Conservation (phyloP, 1,140 invertebrate genomes). For the Megathymus violae region DNA sequence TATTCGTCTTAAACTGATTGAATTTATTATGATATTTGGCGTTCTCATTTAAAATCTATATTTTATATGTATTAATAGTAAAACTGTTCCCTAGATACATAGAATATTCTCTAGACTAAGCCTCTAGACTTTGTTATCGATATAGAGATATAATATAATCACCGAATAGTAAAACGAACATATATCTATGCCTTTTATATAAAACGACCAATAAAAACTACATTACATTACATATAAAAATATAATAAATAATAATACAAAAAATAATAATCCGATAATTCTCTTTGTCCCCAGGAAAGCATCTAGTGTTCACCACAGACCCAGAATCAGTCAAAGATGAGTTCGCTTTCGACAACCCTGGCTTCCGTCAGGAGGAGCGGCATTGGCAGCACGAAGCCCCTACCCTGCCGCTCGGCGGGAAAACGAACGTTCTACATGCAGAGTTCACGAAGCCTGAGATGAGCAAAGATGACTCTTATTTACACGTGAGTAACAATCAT, state of each 20-base stretch:
- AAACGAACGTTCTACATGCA: constrained; percentile 52
- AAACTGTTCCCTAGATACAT: too few species aligned
- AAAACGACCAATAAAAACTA: too few species aligned
- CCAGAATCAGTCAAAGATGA: constrained; percentile 89
- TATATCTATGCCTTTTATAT: too few species aligned
- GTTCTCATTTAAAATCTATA: too few species aligned
- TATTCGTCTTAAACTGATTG: too few species aligned
- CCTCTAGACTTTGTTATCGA: too few species aligned
- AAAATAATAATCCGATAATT: too few species aligned
- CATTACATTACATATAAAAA: neutral
- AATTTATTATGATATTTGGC: too few species aligned
- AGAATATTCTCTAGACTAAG: too few species aligned
- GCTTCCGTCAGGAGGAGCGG: constrained; percentile 85
- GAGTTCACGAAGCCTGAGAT: constrained; percentile 76
- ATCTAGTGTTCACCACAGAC: constrained; percentile 88
- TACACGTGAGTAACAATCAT: constrained; percentile 83
- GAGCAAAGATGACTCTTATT: constrained; percentile 86
- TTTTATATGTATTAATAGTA: too few species aligned
- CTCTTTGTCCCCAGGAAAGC: constrained; percentile 86
- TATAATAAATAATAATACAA: constrained; percentile 3
- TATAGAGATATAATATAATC: too few species aligned
- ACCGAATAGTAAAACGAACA: too few species aligned
- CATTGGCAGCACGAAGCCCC: constrained; percentile 73
- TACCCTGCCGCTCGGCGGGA: constrained; percentile 72
- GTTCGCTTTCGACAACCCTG: constrained; percentile 92